A percentile compares a stretch with the other conserved stretches of the same genome.
Conservation (phyloP, 2,113 vertebrate species). For the Kryptolebias marmoratus region DNA sequence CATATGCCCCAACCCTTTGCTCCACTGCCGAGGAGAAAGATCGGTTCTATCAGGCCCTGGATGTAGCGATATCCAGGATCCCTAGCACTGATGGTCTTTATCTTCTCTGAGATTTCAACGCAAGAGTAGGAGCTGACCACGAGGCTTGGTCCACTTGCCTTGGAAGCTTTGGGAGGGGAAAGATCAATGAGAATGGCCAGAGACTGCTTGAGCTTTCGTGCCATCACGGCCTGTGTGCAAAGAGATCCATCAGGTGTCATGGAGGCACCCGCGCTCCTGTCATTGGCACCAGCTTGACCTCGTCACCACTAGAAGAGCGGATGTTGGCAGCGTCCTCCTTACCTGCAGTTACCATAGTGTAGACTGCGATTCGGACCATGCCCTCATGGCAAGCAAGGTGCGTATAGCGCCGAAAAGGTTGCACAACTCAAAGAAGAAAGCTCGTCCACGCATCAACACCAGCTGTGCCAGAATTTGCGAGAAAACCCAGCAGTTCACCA, state of each 20-base stretch:
- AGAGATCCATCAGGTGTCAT: not conserved
- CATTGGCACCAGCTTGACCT: too few relatives aligned
- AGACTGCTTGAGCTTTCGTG: not conserved
- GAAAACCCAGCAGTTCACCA: too few relatives aligned
- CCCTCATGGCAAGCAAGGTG: too few relatives aligned
- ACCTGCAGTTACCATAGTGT: too few relatives aligned
- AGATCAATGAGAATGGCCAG: not conserved
- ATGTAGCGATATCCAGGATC: not conserved
- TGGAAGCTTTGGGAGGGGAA: not conserved
- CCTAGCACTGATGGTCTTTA: not conserved
- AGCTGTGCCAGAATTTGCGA: too few relatives aligned
- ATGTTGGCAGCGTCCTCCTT: too few relatives aligned
- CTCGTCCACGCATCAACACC: too few relatives aligned
- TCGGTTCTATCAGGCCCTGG: not conserved
- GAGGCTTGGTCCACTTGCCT: not conserved
- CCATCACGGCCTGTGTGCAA: conserved; percentile 1
- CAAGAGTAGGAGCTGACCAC: not conserved
- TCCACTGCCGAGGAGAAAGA: not conserved
- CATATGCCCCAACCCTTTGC: not conserved
- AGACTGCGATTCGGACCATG: too few relatives aligned
- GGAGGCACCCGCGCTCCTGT: not conserved
- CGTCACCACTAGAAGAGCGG: too few relatives aligned
- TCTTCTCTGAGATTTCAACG: conserved; percentile 2
- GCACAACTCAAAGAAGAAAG: too few relatives aligned
- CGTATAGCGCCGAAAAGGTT: too few relatives aligned